Conservation (phyloP, 2,113 vertebrate genomes). For the Leptocoma aspasia region DNA sequence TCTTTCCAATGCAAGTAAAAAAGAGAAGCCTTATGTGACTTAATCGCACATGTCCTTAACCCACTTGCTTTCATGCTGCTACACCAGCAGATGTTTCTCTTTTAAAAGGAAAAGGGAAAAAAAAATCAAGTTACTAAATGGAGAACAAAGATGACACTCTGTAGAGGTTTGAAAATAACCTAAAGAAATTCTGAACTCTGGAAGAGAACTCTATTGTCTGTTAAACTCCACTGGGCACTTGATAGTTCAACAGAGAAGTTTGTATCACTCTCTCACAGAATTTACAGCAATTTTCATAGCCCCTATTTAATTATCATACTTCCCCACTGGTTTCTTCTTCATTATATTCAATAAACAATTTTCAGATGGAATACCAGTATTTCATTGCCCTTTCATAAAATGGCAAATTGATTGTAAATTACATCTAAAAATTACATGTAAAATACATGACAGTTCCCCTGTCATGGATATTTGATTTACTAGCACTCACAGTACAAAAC, state of each 20-base stretch:
- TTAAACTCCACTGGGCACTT: neutral
- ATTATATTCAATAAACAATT: neutral
- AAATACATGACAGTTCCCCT: neutral
- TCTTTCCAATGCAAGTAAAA: neutral
- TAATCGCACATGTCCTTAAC: neutral
- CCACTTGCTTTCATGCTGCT: neutral
- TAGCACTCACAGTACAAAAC: neutral
- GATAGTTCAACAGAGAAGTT: neutral
- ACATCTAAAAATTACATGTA: neutral
- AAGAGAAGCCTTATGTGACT: neutral
- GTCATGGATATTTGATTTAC: neutral
- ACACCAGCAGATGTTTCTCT: neutral
- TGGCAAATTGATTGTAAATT: neutral
- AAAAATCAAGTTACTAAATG: neutral
- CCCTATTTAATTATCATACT: neutral
- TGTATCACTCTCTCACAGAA: neutral
- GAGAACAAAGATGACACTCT: neutral
- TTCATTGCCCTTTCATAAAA: slow-evolving; percentile 3
- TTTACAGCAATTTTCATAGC: neutral
- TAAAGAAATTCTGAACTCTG: neutral
- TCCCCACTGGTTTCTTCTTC: neutral
- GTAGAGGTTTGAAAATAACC: neutral
- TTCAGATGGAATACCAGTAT: neutral
- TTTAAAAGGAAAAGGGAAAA: neutral
- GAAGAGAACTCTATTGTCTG: neutral